Evolutionary conservation across 1,140 invertebrate species (phyloP), one percentile per base, ranked within the genome.

Genomic region (Parasteatoda tepidariorum): DNA sequence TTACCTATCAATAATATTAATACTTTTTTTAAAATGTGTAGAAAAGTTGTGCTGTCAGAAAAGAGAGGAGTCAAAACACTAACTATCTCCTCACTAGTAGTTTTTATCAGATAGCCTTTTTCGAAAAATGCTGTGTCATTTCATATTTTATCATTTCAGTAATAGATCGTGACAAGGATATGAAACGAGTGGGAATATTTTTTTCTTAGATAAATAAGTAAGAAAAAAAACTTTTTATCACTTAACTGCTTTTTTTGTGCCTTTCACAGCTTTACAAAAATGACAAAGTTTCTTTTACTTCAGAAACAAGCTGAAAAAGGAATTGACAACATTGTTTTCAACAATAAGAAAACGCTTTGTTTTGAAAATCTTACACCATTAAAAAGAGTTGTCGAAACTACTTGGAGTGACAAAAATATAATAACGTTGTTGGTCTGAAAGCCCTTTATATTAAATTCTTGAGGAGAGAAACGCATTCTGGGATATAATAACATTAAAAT

Each of bases 281-380:
- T 61, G 59, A 26, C 28, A 30, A 13, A 24, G 13, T 15, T 61
- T 61, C 22, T 61, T 61, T 61, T 61, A 13, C 26, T 18, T 41
- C 15, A 13, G 31, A 15, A 74, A 28, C 30, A 26, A 48, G 34
- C 61, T 61, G n/a, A 18, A 28, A 31, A 74, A 74, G 18, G 31
- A 74, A 38, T 61, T 61, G 71, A 74, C 71, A 74, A 41, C 55
- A 34, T 74, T 74, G 55, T 74, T 74, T 61, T 34, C 31, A 55
- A 38, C 22, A 15, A 31, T 18, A 64, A 24, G 26, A 30, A 33
- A 64, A n/a, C 38, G 38, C 38, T 18, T 48, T 18, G 1, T 18
- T 48, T 48, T 9, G 38, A 48, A 48, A 48, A 13, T 13, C 9
- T 48, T 48, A 48, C 18, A 4, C 38, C 38, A 48, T 48, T 48